A percentile compares a stretch with the other conserved stretches of the same genome.
Conservation (phyloP, 2,888 invertebrate species). For the Lottia gigantea region DNA sequence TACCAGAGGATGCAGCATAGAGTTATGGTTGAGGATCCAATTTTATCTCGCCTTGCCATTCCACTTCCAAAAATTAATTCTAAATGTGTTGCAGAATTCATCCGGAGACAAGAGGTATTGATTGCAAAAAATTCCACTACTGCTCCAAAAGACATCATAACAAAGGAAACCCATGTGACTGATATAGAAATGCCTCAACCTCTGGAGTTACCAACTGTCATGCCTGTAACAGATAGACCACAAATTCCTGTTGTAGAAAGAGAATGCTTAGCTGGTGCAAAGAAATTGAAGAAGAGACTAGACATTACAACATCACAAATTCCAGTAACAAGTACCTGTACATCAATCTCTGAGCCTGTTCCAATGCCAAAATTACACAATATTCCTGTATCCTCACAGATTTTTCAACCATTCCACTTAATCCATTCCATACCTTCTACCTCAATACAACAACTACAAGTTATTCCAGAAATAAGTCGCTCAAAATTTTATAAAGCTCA, state of each 20-base stretch:
- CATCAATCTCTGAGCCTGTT: background rate
- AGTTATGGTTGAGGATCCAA: background rate
- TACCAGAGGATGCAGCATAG: constrained; percentile 1
- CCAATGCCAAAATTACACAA: background rate
- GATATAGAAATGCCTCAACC: background rate
- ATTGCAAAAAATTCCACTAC: background rate
- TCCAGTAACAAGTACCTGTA: background rate
- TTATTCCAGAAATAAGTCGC: background rate
- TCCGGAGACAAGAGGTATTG: background rate
- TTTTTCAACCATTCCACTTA: background rate
- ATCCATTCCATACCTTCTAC: background rate
- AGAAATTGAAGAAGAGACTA: background rate
- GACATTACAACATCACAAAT: background rate
- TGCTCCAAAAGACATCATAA: no score
- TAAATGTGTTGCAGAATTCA: background rate
- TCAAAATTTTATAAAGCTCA: background rate
- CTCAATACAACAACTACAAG: background rate
- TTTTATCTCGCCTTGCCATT: background rate
- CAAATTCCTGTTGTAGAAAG: background rate
- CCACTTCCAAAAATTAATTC: background rate
- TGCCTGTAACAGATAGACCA: background rate
- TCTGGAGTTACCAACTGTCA: background rate
- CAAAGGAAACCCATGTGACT: background rate
- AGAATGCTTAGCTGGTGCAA: background rate
- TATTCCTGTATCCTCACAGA: background rate